Evolutionary conservation across 1,140 invertebrate genomes (phyloP).

Genomic region (Hylaeus anthracinus): DNA sequence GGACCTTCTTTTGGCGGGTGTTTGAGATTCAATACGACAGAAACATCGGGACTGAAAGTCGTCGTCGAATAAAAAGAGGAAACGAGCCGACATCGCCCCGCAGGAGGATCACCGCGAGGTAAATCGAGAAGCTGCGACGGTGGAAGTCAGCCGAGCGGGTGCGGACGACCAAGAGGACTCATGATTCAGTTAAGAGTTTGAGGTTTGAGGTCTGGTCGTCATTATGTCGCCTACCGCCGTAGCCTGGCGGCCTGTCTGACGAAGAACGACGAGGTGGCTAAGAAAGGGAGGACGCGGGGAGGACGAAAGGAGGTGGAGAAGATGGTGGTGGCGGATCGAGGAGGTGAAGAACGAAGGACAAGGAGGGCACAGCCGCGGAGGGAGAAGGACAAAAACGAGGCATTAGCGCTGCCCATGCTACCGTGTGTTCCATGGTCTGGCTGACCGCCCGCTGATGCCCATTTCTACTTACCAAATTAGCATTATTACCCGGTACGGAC

Average conservation of each 20-base stretch:
- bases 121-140: constrained; percentile 64
- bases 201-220: constrained; percentile 72
- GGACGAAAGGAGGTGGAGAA: constrained; percentile 28
- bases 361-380: constrained; percentile 38
- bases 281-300: constrained; percentile 27
- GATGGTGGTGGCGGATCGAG: constrained; percentile 24
- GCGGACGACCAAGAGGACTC: constrained; percentile 64
- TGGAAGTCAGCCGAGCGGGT: constrained; percentile 46
- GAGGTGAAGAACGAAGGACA: constrained; percentile 30
- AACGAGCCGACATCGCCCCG: constrained; percentile 52
- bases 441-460: constrained; percentile 76
- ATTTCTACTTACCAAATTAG: constrained; percentile 78
- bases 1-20: constrained; percentile 24
- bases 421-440: constrained; percentile 66
- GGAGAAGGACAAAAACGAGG: constrained; percentile 73
- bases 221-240: constrained; percentile 71
- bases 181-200: constrained; percentile 76
- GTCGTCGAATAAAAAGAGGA: constrained; percentile 48
- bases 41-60: constrained; percentile 41
- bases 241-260: constrained; percentile 59
- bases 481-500: constrained; percentile 73
- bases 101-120: constrained; percentile 53
- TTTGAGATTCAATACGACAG: constrained; percentile 62
- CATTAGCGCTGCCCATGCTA: constrained; percentile 76
- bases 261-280: constrained; percentile 47